Evolutionary conservation across 1,140 invertebrate species (phyloP).

Genomic region (Helicorthomorpha holstii): DNA sequence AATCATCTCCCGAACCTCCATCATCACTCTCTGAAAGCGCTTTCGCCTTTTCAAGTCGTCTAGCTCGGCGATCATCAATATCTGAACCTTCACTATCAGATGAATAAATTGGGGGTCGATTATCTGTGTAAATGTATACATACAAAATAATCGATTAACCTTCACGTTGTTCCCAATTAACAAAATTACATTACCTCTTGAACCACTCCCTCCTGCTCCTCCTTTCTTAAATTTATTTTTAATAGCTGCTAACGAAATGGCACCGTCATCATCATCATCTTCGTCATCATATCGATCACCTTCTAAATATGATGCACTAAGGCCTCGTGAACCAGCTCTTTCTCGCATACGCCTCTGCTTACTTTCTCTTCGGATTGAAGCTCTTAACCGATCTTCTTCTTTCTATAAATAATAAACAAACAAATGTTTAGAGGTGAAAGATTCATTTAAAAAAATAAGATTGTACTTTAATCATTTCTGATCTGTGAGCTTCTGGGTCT

Average conservation of each 20-base stretch:
- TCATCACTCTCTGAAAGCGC: conserved; percentile 64
- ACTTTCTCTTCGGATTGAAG: conserved; percentile 56
- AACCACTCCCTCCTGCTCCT: conserved; percentile 11
- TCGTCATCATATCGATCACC: conserved; percentile 44
- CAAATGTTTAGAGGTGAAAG: too few species aligned
- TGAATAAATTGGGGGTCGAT: conserved; percentile 53
- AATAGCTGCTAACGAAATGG: conserved; percentile 79
- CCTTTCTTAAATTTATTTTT: conserved; percentile 83
- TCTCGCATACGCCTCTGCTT: conserved; percentile 41
- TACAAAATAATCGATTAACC: too few species aligned
- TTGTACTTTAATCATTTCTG: conserved; percentile 69
- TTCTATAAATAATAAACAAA: conserved; percentile 38
- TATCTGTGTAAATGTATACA: conserved; percentile 12
- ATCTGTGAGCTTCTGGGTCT: conserved; percentile 82
- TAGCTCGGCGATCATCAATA: conserved; percentile 54
- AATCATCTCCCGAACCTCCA: conserved; percentile 26
- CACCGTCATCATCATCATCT: conserved; percentile 76
- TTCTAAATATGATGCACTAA: conserved; percentile 41
- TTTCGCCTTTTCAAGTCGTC: conserved; percentile 59
- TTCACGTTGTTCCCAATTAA: too few species aligned
- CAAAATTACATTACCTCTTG: too few species aligned
- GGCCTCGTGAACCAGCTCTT: conserved; percentile 36
- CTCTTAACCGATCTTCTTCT: conserved; percentile 81
- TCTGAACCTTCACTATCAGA: conserved; percentile 80
- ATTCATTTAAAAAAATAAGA: conserved; percentile 1